Percentiles rank a stretch among this genome's conserved stretches.
Conservation (phyloP, 2,113 vertebrate genomes). For the Nesoenas mayeri region DNA sequence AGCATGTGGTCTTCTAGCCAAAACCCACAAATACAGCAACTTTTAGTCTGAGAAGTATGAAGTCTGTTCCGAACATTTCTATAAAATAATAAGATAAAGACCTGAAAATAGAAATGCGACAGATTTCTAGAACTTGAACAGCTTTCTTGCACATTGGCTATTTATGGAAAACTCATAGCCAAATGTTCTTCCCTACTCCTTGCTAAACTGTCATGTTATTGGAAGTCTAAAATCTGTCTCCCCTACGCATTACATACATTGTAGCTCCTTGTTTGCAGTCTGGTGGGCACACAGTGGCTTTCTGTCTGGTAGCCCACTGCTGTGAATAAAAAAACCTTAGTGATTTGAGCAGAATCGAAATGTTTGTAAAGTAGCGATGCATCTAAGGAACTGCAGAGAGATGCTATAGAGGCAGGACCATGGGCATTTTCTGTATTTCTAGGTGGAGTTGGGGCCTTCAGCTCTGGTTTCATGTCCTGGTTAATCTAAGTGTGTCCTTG, state of each 20-base stretch:
- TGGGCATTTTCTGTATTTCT: background rate
- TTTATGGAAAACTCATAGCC: background rate
- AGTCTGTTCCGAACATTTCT: background rate
- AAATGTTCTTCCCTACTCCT: background rate
- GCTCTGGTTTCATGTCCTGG: accelerated
- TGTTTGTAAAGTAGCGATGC: background rate
- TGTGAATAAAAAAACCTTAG: background rate
- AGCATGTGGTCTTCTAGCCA: background rate
- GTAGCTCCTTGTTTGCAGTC: background rate
- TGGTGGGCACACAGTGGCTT: background rate
- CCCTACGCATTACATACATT: background rate
- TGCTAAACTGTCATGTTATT: background rate
- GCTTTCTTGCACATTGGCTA: background rate
- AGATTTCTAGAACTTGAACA: background rate
- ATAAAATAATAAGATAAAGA: background rate
- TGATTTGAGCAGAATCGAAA: background rate
- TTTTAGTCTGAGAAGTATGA: background rate
- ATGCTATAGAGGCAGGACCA: accelerated
- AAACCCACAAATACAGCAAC: background rate
- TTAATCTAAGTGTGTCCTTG: background rate
- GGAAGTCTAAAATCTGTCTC: background rate
- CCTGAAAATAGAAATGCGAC: background rate
- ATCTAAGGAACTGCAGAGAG: background rate
- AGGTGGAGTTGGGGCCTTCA: background rate
- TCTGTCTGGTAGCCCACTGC: background rate